Conservation (phyloP, 2,113 vertebrate species). For the Zosterops lateralis region DNA sequence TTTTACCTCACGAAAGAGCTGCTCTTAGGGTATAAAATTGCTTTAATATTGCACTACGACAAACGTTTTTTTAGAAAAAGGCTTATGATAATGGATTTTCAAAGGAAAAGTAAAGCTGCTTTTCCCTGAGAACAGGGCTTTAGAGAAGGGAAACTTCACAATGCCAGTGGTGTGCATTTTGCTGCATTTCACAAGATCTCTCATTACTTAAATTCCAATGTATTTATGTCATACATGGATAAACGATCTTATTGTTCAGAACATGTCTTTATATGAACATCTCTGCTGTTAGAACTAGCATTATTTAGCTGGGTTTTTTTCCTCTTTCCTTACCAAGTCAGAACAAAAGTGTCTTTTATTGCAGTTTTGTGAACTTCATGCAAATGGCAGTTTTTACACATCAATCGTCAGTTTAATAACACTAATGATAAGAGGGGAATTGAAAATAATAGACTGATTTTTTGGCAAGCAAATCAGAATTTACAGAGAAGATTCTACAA, state of each 20-base stretch:
- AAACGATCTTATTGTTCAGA: constrained; percentile 76
- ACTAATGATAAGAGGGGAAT: constrained; percentile 46
- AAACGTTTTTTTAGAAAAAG: constrained; percentile 41
- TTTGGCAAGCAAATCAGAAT: constrained; percentile 57
- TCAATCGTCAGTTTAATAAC: constrained; percentile 63
- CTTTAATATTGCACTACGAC: constrained; percentile 70
- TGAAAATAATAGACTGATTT: constrained; percentile 55
- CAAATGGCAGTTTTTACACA: constrained; percentile 60
- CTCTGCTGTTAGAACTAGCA: constrained; percentile 56
- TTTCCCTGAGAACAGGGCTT: constrained; percentile 58
- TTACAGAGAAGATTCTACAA: constrained; percentile 24
- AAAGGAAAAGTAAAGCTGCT: constrained; percentile 64
- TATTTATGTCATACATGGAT: constrained; percentile 75
- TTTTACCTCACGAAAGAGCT: constrained; percentile 55
- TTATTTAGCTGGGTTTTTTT: constrained; percentile 44
- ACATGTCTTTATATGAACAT: constrained; percentile 69
- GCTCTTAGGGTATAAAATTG: constrained; percentile 70
- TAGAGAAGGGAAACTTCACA: constrained; percentile 58
- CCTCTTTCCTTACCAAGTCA: constrained; percentile 19
- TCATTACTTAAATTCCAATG: constrained; percentile 73
- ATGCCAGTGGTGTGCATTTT: constrained; percentile 54
- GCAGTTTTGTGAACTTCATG: constrained; percentile 61
- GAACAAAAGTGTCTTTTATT: constrained; percentile 76
- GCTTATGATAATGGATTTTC: constrained; percentile 73
- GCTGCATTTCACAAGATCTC: constrained; percentile 69